Conservation (phyloP, 2,797 vertebrate species). For the Arnoldichthys spilopterus region DNA sequence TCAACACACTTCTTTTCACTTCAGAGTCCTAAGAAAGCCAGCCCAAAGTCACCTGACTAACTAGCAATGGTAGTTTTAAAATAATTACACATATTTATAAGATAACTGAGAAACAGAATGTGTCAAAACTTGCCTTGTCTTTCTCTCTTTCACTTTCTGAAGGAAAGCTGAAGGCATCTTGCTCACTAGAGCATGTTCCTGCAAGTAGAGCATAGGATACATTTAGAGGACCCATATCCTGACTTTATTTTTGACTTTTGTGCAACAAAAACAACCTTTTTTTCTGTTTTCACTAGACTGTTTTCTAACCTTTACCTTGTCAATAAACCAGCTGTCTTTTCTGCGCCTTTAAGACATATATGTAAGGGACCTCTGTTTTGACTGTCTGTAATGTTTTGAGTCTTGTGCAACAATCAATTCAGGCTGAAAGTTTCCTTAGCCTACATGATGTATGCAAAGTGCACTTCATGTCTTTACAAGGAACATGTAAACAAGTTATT, state of each 20-base stretch:
- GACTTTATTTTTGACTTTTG: background rate
- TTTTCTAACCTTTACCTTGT: no score
- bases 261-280: background rate
- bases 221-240: background rate
- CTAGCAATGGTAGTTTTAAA: background rate
- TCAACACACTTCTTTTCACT: constrained; percentile 76
- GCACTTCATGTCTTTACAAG: no score
- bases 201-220: constrained; percentile 17
- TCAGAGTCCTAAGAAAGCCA: constrained; percentile 66
- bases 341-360: no score
- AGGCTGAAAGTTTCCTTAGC: no score
- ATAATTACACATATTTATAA: background rate
- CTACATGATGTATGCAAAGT: no score
- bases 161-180: constrained; percentile 63
- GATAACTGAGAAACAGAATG: background rate
- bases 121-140: constrained; percentile 39
- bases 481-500: no score
- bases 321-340: no score
- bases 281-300: no score
- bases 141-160: constrained; percentile 25
- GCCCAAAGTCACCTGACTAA: background rate
- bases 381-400: no score
- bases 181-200: constrained; percentile 47
- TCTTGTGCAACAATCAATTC: no score
- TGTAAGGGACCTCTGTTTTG: background rate